Percentiles rank a stretch among this genome's conserved stretches.
Conservation (phyloP, 2,888 invertebrate species). For the Tyria jacobaeae region DNA sequence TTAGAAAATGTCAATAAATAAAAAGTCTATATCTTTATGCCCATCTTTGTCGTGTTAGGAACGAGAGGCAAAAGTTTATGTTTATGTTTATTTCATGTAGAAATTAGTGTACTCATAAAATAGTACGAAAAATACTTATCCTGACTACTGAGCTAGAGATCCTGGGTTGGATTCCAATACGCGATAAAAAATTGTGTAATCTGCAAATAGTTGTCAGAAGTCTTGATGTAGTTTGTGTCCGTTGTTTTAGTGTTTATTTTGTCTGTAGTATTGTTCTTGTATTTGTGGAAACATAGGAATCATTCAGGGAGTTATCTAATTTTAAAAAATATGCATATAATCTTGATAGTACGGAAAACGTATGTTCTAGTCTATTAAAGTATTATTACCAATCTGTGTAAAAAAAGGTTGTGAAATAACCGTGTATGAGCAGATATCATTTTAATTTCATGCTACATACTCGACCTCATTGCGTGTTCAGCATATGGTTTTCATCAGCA, state of each 20-base stretch:
- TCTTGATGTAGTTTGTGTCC: too few relatives aligned
- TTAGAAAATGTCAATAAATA: conserved; percentile 86
- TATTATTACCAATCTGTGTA: conserved; percentile 11
- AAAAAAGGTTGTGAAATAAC: conserved; percentile 41
- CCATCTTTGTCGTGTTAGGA: conserved; percentile 64
- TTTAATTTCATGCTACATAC: conserved; percentile 37
- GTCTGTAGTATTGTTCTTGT: too few relatives aligned
- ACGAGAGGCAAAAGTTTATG: conserved; percentile 58
- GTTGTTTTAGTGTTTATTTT: too few relatives aligned
- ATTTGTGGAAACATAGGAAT: too few relatives aligned
- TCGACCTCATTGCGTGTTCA: conserved; percentile 41
- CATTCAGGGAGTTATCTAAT: too few relatives aligned
- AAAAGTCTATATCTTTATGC: conserved; percentile 78
- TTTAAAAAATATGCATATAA: background rate
- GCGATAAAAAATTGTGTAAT: too few relatives aligned
- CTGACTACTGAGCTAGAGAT: too few relatives aligned
- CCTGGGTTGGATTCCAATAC: too few relatives aligned
- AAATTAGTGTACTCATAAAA: too few relatives aligned
- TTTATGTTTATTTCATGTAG: too few relatives aligned
- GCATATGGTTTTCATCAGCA: conserved; percentile 44
- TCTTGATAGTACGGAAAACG: background rate
- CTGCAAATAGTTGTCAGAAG: too few relatives aligned
- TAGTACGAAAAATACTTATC: too few relatives aligned
- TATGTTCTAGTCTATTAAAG: background rate
- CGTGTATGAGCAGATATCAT: conserved; percentile 37